Evolutionary conservation across 2,797 vertebrate species (phyloP).

Genomic region (Geotrypetes seraphini): DNA sequence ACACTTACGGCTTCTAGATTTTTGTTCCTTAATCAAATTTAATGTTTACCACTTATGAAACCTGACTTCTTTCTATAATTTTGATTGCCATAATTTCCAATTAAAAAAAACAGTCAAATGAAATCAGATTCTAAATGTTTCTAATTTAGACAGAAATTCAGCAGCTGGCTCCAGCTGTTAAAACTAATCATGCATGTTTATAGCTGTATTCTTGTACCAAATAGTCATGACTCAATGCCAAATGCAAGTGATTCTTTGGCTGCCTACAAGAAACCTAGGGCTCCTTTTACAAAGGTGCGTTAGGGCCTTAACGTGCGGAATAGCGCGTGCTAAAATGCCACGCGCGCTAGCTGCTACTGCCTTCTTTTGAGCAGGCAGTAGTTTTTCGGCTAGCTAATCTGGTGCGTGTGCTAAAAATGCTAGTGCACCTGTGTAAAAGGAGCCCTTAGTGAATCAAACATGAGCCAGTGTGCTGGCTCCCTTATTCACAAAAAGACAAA

Average conservation of each 20-base stretch:
- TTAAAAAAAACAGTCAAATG: constrained; percentile 8
- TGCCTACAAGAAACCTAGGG: constrained; percentile 22
- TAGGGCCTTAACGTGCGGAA: too few species aligned
- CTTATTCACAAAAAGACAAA: constrained; percentile 29
- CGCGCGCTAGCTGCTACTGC: too few species aligned
- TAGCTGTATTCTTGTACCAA: constrained; percentile 44
- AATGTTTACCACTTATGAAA: neutral
- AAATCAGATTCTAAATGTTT: constrained; percentile 27
- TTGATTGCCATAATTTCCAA: neutral
- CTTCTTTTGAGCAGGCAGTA: too few species aligned
- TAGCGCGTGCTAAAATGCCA: too few species aligned
- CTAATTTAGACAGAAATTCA: constrained; percentile 28
- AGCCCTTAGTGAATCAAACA: constrained; percentile 12
- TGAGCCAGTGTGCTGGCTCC: constrained; percentile 16
- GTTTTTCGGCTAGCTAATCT: too few species aligned
- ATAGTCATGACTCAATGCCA: constrained; percentile 29
- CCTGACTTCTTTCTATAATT: neutral
- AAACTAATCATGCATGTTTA: constrained; percentile 17
- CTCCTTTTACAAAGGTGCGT: too few species aligned
- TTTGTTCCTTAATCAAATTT: constrained; percentile 2
- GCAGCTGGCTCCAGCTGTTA: constrained; percentile 27
- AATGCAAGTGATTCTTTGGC: constrained; percentile 16
- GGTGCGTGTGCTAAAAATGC: too few species aligned
- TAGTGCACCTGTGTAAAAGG: too few species aligned
- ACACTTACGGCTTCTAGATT: too few species aligned